phyloP scores from a whole-genome alignment of 2,888 invertebrate species.

The Deilephila porcellus region DNA sequence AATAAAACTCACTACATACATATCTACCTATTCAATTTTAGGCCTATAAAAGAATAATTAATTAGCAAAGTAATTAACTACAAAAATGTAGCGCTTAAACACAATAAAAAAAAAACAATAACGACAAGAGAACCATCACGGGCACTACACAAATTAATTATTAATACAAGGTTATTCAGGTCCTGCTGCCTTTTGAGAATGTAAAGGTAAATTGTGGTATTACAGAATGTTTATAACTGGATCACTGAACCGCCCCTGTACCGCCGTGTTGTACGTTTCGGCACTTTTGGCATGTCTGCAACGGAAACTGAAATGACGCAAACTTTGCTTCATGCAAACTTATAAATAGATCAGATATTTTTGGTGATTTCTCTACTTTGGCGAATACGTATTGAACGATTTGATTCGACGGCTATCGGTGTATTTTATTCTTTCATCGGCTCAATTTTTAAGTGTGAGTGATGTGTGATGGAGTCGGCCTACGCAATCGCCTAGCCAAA shows the following conservation, averaged over 20 bases:
- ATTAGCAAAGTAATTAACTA: no score
- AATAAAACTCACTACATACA: no score
- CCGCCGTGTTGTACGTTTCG: conserved; percentile 43
- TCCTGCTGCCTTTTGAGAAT: no score
- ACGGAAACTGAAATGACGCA: conserved; percentile 60
- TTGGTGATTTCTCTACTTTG: conserved; percentile 27
- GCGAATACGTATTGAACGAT: conserved; percentile 26
- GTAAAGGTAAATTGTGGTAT: background rate
- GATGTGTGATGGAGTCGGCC: conserved; percentile 33
- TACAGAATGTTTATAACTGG: background rate
- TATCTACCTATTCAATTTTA: no score
- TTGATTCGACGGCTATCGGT: conserved; percentile 9
- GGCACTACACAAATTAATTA: no score
- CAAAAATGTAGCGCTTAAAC: no score
- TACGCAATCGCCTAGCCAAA: background rate
- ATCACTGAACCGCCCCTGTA: background rate
- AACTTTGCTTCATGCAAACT: conserved; percentile 47
- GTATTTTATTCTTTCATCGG: conserved; percentile 2
- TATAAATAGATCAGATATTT: conserved; percentile 40
- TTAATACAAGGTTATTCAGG: no score
- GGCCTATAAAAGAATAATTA: no score
- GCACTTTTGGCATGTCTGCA: conserved; percentile 45
- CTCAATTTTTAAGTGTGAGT: conserved; percentile 8
- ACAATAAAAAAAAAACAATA: no score
- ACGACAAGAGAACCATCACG: no score